These are phyloP conservation scores for Apamea monoglypha DNA, from an alignment of 2,888 invertebrate species.

Conservation along the genomic window DNA sequence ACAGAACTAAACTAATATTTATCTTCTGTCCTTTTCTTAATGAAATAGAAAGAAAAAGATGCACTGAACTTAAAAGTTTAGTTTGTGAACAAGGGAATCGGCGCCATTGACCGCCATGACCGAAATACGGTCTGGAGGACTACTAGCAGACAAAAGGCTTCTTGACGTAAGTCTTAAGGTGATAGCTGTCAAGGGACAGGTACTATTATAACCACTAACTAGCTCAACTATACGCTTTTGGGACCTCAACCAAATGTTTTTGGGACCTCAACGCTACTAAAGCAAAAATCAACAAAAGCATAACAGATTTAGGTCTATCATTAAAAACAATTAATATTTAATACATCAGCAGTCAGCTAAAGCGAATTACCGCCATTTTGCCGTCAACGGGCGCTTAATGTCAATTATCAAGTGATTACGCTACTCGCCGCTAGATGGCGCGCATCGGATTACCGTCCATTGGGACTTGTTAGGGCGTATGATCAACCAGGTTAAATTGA, in stretches of 20 bases:
- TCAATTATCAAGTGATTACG: conserved; percentile 84
- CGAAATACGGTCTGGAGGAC: too few species aligned
- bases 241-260: neutral
- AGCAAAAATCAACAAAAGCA: neutral
- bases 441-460: conserved; percentile 79
- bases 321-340: conserved; percentile 53
- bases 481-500: conserved; percentile 56
- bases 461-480: conserved; percentile 73
- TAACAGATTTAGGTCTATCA: conserved; percentile 24
- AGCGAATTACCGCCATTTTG: conserved; percentile 76
- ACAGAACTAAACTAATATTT: too few species aligned
- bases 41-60: too few species aligned
- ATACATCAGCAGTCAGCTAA: conserved; percentile 64
- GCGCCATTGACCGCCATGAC: too few species aligned
- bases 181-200: too few species aligned
- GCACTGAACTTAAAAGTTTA: too few species aligned
- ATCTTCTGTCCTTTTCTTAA: too few species aligned
- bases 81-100: too few species aligned
- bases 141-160: too few species aligned
- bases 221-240: neutral
- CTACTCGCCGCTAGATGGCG: conserved; percentile 84
- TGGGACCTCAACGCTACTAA: neutral
- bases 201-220: too few species aligned
- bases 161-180: too few species aligned
- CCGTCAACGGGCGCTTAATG: conserved; percentile 71